Evolutionary conservation across 2,888 invertebrate species (phyloP), one percentile per base, ranked within the genome.

Genomic region (Caradrina kadenii): DNA sequence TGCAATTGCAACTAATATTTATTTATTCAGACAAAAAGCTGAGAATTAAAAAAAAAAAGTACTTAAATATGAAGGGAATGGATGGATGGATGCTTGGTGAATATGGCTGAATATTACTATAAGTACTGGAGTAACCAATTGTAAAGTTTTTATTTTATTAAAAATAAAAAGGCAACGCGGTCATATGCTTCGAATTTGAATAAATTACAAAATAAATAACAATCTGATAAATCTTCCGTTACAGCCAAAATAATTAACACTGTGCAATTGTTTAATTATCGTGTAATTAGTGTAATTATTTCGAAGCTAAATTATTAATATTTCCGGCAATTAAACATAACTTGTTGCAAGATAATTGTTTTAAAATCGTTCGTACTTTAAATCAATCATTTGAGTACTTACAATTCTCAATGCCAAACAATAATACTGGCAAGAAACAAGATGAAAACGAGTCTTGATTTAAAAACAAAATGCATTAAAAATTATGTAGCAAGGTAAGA

Each of bases 241-340:
- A 50, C 50, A 60, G 60, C 31, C 31, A 35, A 75, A 59, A 50
- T 76, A 76, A 54, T 69, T 59, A 60, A 49, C 22, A n/a, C 19
- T 48, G n/a, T 54, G 15, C 55, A 35, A 35, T 35, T 35, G 35
- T 35, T 35, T 35, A 35, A 35, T 35, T 35, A 35, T 31, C 35
- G 35, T 35, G 35, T 35, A 35, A 35, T 35, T 35, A 35, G 35
- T 35, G 35, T 67, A 45, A 75, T 73, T 69, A 76, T 31, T 70
- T 52, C 49, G 39, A 17, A 52, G 35, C 26, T 76, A 60, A 70
- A 26, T 26, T 26, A 26, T 26, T 63, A 49, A 60, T 3, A 39
- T 53, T 64, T 71, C 49, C 61, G 60, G 17, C 21, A 49, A 76
- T 66, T 50, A 62, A 31, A 63, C 31, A 42, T 54, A n/a, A 55